Evolutionary conservation across 2,888 invertebrate species (phyloP).

Genomic region (Agriopis marginaria): DNA sequence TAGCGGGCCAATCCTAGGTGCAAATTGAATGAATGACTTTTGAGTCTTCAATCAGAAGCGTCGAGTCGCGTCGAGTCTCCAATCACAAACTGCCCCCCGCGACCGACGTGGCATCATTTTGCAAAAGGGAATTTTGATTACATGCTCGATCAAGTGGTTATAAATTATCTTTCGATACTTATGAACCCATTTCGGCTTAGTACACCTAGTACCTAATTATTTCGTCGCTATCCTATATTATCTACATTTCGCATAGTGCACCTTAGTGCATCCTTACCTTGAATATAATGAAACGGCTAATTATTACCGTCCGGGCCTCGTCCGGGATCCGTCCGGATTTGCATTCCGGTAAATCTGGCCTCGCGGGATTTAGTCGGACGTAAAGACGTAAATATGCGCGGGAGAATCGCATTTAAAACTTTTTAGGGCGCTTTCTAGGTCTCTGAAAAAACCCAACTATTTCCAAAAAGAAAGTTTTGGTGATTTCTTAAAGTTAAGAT

Average conservation of each 20-base stretch:
- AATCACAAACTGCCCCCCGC: too few relatives aligned
- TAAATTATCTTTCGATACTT: too few relatives aligned
- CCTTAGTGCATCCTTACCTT: constrained; percentile 23
- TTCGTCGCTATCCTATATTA: not conserved
- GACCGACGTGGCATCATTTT: too few relatives aligned
- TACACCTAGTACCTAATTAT: too few relatives aligned
- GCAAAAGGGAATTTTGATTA: too few relatives aligned
- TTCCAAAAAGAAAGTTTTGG: not conserved
- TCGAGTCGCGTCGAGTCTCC: too few relatives aligned
- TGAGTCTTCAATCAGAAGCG: too few relatives aligned
- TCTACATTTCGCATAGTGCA: not conserved
- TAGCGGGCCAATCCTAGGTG: too few relatives aligned
- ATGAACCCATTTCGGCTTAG: too few relatives aligned
- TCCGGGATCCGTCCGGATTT: constrained; percentile 58
- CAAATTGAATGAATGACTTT: too few relatives aligned
- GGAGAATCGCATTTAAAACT: constrained; percentile 60
- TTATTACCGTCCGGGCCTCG: constrained; percentile 49
- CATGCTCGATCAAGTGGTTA: too few relatives aligned
- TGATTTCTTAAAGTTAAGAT: not conserved
- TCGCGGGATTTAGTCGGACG: constrained; percentile 55
- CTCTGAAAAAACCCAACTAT: not conserved
- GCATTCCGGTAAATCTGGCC: constrained; percentile 62
- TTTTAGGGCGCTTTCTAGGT: constrained; percentile 16
- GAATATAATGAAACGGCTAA: constrained; percentile 58
- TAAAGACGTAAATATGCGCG: constrained; percentile 61